Evolutionary conservation across 2,113 vertebrate genomes (phyloP), one percentile per base, ranked within the genome.

Genomic region (Uria lomvia): DNA sequence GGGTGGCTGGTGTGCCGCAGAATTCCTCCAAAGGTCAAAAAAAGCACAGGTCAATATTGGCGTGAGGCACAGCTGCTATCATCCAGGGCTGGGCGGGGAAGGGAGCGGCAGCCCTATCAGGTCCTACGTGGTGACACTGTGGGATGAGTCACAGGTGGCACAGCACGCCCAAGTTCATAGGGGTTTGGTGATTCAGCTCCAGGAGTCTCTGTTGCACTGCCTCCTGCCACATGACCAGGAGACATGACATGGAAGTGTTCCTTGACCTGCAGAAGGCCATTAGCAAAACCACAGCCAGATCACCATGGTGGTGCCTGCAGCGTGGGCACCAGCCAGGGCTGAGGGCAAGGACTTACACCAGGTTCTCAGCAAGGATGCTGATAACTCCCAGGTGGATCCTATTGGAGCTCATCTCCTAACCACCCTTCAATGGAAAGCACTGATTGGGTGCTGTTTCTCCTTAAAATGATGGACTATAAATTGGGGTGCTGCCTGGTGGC

Each of bases 111-210:
- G 50, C 24, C 32, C 23, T 58, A 42, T 36, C 66, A 34, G 12
- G 15, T 36, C 76, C 73, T 50, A 29, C 2, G 0, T 15, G 40
- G 43, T 78, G 88, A 15, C 82, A 36, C 78, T 2, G 19, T 12
- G 77, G 27, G 27, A 2, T 93, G 96, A 58, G 75, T 90, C 92
- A 88, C 43, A 8, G 3, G 72, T 14, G 79, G 12, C 50, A 43
- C 0, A 1, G n/a, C 58, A 26, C 59, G 65, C n/a, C 34, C 58
- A 11, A 45, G 56, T 30, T 11, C 26, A 9, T 0, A 1, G 22
- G 14, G 8, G 5, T 29, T 20, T 67, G n/a, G n/a, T 77, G 94
- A 80, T 24, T 77, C 77, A 90, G 50, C 81, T 71, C 42, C 63
- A 84, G 36, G 27, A 65, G 45, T 18, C 43, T 30, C 26, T 62